Evolutionary conservation across 2,888 invertebrate genomes (phyloP), one percentile per base, ranked within the genome.

Genomic region (Cantharis rustica): DNA sequence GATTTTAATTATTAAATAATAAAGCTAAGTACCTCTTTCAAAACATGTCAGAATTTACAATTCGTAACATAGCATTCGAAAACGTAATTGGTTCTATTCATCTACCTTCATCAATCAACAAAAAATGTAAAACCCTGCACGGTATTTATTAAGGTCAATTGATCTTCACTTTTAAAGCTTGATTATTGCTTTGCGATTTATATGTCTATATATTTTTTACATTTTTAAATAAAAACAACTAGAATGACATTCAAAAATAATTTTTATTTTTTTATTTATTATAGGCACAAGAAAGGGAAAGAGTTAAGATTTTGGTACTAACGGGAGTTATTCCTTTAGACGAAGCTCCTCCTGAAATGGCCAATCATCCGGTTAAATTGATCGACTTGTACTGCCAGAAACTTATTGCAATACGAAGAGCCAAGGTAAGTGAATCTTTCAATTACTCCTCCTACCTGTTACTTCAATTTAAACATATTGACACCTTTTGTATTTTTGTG

Each of bases 281-380:
- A 64, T 76, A 83, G 82, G 81, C 89, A 82, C 91, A 91, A 83
- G 93, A 94, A 87, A 90, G 92, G 89, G 92, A 93, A 85, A 89
- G 94, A 74, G 90, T 93, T 79, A 94, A 93, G 85, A 90, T 91
- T 79, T 88, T 94, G 79, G 92, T 94, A 75, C 88, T 94, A 23
- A 91, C 91, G 68, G 93, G 93, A 27, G 91, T 91, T 84, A 93
- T 93, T 68, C 92, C 93, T 0, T 86, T 93, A 61, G 90, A 91
- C 80, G 91, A 93, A 81, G 93, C 93, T 68, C 93, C 93, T 0
- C 89, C 91, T 3, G 93, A 93, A 83, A 89, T 93, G 85, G 91
- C 89, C 81, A 88, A 91, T 77, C 93, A 93, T 86, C 93, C 93
- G 0, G 91, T 94, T 3, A 93, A 93, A 86, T 90, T 91, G n/a